Evolutionary conservation across 1,140 invertebrate species (phyloP).

Genomic region (Cylas formicarius): DNA sequence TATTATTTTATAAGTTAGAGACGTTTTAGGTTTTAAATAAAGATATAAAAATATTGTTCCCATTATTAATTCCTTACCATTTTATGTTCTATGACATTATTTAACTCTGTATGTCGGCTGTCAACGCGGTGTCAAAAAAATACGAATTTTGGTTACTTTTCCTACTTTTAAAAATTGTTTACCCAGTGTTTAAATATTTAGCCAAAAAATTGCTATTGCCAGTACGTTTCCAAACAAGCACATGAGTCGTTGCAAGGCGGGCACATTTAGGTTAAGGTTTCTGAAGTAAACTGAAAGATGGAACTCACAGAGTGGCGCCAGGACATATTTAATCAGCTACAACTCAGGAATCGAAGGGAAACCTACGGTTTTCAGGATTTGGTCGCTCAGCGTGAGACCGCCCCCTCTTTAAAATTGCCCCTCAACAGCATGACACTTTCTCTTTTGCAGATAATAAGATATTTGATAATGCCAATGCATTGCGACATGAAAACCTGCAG

Average conservation of each 20-base stretch:
- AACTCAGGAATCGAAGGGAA: slow-evolving; percentile 51
- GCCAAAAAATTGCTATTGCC: slow-evolving; percentile 2
- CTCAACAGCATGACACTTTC: slow-evolving; percentile 23
- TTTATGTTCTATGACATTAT: no score
- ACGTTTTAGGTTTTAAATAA: no score
- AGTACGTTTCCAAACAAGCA: slow-evolving; percentile 1
- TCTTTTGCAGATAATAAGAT: slow-evolving; percentile 72
- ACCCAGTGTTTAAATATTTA: slow-evolving; percentile 8
- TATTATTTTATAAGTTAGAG: no score
- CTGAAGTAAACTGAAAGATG: slow-evolving; percentile 9
- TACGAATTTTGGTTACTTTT: slow-evolving; percentile 9
- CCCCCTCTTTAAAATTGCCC: not conserved
- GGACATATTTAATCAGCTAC: slow-evolving; percentile 49
- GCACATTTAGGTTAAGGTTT: not conserved
- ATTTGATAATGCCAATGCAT: slow-evolving; percentile 71
- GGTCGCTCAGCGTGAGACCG: slow-evolving; percentile 52
- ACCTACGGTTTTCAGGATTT: slow-evolving; percentile 55
- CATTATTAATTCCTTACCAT: no score
- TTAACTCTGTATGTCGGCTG: no score
- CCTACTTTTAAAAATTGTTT: slow-evolving; percentile 3
- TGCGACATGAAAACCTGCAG: slow-evolving; percentile 76
- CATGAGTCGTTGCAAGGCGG: slow-evolving; percentile 1
- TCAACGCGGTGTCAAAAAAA: no score
- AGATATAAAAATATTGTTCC: no score
- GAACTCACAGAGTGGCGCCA: slow-evolving; percentile 46